Conservation (phyloP, 2,797 vertebrate species). For the Eurystomus glaucurus region DNA sequence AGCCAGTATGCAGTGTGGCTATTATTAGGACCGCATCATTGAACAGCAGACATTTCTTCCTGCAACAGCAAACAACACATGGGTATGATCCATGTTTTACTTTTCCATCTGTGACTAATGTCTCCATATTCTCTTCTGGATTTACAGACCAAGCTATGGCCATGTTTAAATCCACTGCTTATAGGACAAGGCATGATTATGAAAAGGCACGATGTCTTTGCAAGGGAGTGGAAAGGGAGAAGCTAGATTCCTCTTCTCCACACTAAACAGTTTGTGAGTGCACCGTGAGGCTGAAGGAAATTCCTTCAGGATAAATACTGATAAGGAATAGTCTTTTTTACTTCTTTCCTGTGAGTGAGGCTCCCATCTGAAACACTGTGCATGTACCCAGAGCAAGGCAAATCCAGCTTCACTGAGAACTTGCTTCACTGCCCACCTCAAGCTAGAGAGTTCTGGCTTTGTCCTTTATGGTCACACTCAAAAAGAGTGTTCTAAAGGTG, state of each 20-base stretch:
- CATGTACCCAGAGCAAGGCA: neutral
- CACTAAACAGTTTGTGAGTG: neutral
- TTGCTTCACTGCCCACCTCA: neutral
- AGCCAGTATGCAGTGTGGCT: slow-evolving; percentile 83
- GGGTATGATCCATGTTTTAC: neutral
- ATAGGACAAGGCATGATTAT: neutral
- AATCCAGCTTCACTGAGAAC: neutral
- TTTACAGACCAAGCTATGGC: neutral
- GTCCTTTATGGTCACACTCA: neutral
- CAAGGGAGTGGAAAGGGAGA: neutral
- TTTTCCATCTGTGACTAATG: neutral
- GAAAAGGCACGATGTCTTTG: neutral
- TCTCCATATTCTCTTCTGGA: neutral
- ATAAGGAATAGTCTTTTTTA: neutral
- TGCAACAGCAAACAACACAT: neutral
- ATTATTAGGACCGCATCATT: slow-evolving; percentile 87
- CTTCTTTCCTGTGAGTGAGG: neutral
- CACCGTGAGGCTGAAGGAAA: neutral
- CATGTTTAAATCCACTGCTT: neutral
- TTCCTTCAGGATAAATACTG: neutral
- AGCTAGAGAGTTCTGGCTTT: neutral
- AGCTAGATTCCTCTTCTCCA: neutral
- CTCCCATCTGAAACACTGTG: neutral
- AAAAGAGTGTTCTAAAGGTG: neutral
- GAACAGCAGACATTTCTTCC: slow-evolving; percentile 91